Evolutionary conservation across 2,113 vertebrate genomes (phyloP).

Genomic region (Sapajus apella): DNA sequence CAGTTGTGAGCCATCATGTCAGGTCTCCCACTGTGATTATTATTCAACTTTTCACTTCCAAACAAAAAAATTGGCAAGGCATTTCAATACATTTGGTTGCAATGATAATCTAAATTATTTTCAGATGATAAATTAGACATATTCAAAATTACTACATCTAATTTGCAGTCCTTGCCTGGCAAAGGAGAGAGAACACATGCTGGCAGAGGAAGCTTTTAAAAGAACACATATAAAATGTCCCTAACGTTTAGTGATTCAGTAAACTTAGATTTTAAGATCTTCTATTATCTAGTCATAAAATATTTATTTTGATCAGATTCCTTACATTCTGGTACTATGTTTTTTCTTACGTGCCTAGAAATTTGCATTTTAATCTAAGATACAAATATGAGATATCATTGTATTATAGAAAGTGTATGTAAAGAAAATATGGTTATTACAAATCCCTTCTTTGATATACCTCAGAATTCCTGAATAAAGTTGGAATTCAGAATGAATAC

Average conservation of each 20-base stretch:
- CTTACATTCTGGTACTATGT: not conserved
- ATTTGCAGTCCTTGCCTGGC: not conserved
- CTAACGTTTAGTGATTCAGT: not conserved
- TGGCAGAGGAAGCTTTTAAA: not conserved
- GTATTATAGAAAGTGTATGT: not conserved
- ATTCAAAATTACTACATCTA: not conserved
- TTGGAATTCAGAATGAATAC: not conserved
- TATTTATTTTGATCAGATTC: not conserved
- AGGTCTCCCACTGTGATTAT: not conserved
- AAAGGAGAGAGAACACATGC: not conserved
- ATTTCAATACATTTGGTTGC: not conserved
- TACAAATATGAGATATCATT: not conserved
- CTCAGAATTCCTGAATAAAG: not conserved
- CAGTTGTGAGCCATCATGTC: too few relatives aligned
- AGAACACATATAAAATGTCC: not conserved
- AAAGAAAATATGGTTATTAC: not conserved
- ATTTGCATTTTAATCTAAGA: not conserved
- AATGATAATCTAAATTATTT: not conserved
- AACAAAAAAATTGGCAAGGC: not conserved
- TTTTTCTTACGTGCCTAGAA: not conserved
- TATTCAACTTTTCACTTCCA: not conserved
- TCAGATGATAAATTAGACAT: not conserved
- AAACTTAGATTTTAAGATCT: constrained; percentile 19
- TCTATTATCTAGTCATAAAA: not conserved
- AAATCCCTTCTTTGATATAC: not conserved